Conservation (phyloP, 2,797 vertebrate species). For the Siniperca undulata region DNA sequence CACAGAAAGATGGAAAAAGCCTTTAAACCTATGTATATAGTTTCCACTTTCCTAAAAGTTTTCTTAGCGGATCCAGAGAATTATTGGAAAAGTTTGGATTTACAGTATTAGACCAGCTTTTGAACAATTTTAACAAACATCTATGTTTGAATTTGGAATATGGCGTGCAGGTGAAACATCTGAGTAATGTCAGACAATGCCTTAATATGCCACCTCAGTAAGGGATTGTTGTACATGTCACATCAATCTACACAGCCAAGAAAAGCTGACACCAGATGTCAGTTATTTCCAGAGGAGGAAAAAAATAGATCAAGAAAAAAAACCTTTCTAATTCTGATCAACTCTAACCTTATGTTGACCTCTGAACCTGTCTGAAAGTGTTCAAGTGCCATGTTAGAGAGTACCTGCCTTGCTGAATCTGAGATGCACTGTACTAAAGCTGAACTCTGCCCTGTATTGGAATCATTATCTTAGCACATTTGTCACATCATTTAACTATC, state of each 20-base stretch:
- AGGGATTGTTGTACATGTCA: no score
- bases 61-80: neutral
- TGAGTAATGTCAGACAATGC: neutral
- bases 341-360: neutral
- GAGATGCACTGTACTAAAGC: no score
- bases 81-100: neutral
- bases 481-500: neutral
- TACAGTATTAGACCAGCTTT: neutral
- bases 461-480: no score
- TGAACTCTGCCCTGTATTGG: neutral
- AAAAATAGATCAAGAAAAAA: neutral
- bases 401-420: neutral
- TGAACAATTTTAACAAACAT: neutral
- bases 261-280: neutral
- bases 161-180: neutral
- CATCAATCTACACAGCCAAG: neutral
- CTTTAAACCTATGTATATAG: neutral
- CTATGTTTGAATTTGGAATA: neutral
- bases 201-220: neutral
- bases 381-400: neutral
- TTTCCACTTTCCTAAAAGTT: neutral
- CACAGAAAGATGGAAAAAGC: neutral
- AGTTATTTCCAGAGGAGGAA: neutral
- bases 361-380: neutral
- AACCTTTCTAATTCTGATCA: neutral